Evolutionary conservation across 2,797 vertebrate genomes (phyloP).

Genomic region (Caiman crocodilus): DNA sequence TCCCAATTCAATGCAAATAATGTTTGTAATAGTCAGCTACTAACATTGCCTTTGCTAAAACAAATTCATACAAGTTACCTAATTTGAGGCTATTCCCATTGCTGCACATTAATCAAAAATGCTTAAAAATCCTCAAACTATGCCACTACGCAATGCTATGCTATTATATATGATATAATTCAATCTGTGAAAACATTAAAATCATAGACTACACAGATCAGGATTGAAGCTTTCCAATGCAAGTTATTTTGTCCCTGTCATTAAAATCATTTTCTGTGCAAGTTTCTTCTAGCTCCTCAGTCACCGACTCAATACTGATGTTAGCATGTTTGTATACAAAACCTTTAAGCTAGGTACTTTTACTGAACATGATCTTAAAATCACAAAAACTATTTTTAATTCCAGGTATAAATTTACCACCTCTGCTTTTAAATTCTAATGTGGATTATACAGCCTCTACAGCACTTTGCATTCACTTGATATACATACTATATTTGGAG

Average conservation of each 20-base stretch:
- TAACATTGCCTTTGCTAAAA: background rate
- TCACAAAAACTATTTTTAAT: background rate
- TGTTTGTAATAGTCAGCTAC: background rate
- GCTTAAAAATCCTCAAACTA: background rate
- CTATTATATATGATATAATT: background rate
- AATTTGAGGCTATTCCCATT: background rate
- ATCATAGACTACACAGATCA: background rate
- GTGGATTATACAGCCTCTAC: background rate
- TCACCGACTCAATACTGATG: background rate
- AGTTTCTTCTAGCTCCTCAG: background rate
- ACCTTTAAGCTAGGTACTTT: background rate
- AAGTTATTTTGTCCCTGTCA: background rate
- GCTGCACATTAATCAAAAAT: background rate
- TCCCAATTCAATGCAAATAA: background rate
- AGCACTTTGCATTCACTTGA: background rate
- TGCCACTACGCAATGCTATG: background rate
- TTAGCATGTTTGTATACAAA: background rate
- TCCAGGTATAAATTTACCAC: background rate
- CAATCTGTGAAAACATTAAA: background rate
- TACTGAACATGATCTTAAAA: background rate
- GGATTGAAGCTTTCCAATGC: background rate
- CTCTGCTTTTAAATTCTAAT: background rate
- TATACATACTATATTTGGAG: background rate
- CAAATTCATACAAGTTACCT: background rate
- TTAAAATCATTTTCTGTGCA: background rate